phyloP scores from a whole-genome alignment of 2,888 invertebrate species.

The Drosophila birchii region DNA sequence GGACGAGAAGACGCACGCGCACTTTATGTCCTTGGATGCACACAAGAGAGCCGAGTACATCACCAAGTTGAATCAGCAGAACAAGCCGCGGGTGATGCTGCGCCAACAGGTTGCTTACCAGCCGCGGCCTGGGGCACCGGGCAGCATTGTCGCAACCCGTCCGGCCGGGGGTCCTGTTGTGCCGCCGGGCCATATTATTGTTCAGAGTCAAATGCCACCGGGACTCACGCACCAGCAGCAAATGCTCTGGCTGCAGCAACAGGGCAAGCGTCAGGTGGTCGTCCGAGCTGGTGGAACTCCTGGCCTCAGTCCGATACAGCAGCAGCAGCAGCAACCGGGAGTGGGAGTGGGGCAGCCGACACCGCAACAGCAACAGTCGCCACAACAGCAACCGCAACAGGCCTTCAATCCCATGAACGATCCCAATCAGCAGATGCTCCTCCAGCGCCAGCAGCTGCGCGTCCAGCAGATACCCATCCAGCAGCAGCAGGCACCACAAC shows the following conservation, averaged over 20 bases:
- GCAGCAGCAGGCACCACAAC: conserved; percentile 71
- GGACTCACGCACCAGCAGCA: conserved; percentile 88
- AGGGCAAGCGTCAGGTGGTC: conserved; percentile 87
- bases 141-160: conserved; percentile 84
- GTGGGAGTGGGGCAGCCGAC: conserved; percentile 32
- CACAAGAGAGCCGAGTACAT: conserved; percentile 92
- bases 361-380: conserved; percentile 44
- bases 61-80: conserved; percentile 91
- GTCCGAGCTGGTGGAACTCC: conserved; percentile 84
- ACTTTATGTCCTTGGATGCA: conserved; percentile 92
- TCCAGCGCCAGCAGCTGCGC: conserved; percentile 82
- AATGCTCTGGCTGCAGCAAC: conserved; percentile 89
- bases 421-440: conserved; percentile 83
- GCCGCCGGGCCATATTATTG: conserved; percentile 87
- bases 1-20: conserved; percentile 93
- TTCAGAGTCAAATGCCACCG: conserved; percentile 89
- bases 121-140: conserved; percentile 82
- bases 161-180: conserved; percentile 82
- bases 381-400: conserved; percentile 63
- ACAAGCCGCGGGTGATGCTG: conserved; percentile 87
- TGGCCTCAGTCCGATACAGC: conserved; percentile 82
- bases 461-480: conserved; percentile 82
- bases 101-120: conserved; percentile 86
- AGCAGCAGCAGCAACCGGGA: conserved; percentile 48
- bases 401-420: conserved; percentile 79